Percentiles rank a stretch among this genome's conserved stretches.
These are phyloP conservation scores for Lacanobia wlatinum DNA, from an alignment of 2,888 invertebrate genomes.

Conservation along the genomic window DNA sequence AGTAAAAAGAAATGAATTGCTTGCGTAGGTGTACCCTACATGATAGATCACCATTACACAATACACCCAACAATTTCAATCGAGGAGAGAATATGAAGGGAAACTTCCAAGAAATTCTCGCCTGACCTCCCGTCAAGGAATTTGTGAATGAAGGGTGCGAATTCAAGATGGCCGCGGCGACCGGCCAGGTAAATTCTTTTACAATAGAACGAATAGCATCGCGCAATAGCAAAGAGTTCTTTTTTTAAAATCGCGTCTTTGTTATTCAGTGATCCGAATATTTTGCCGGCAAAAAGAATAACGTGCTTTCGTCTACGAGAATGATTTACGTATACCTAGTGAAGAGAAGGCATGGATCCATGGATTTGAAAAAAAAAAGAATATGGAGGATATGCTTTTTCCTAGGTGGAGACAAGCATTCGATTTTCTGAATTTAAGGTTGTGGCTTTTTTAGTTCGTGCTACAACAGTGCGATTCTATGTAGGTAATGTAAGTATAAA, in stretches of 20 bases:
- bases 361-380: conserved; percentile 17
- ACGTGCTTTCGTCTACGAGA: background rate
- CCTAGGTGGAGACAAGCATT: background rate
- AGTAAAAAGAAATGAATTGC: conserved; percentile 38
- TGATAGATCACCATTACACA: conserved; percentile 56
- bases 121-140: conserved; percentile 73
- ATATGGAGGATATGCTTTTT: conserved; percentile 29
- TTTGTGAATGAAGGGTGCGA: conserved; percentile 77
- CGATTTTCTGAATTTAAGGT: background rate
- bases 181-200: conserved; percentile 71
- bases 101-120: conserved; percentile 77
- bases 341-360: background rate
- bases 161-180: conserved; percentile 68
- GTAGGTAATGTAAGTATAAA: too few species aligned
- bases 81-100: conserved; percentile 56
- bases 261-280: conserved; percentile 45
- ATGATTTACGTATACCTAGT: background rate
- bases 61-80: conserved; percentile 55
- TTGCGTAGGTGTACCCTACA: conserved; percentile 21
- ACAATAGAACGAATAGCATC: conserved; percentile 55
- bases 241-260: conserved; percentile 41
- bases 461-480: too few species aligned
- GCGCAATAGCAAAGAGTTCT: conserved; percentile 51
- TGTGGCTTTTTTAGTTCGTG: background rate
- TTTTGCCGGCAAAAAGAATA: conserved; percentile 25